Evolutionary conservation across 2,113 vertebrate species (phyloP), one percentile per base, ranked within the genome.

Genomic region (Microtus oregoni): DNA sequence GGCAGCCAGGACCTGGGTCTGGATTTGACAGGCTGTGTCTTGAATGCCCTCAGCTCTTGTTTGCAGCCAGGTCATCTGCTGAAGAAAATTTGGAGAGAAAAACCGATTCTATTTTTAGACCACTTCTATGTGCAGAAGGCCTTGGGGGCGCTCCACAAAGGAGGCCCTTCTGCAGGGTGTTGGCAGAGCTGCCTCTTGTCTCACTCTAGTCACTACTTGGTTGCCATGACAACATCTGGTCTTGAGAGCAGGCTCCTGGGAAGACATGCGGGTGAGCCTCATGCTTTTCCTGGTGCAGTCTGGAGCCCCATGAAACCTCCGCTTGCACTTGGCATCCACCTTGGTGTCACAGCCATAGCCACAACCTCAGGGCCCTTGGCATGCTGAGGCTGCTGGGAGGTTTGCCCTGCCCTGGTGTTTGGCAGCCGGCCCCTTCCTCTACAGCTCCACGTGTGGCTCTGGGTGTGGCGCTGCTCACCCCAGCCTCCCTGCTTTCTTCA

Each of bases 161-260:
- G 63, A 67, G 55, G 28, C 70, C 61, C n/a, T 61, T 44, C 1
- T 32, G 73, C 0, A 0, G 26, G 88, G 63, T 58, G 58, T 65
- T 61, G 11, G 87, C 55, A 52, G 73, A 68, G 67, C 78, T 4
- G 24, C 47, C 28, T 79, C 90, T 55, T 6, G 13, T 28, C 28
- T 96, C 93, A 55, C 78, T 92, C 96, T 3, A 2, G 90, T 70
- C 83, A 92, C 96, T 95, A 95, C 97, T 90, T 92, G 78, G 95
- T 99, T 96, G 92, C 98, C 97, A 97, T 98, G 97, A 97, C 93
- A 98, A 98, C 98, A 63, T 44, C 96, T 41, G 10, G 94, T 96
- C 97, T 93, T 79, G 94, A 88, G 82, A 95, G 82, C 47, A 22
- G 95, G 89, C 98, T 96, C 55, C 96, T 97, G 92, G 75, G 3